A percentile compares a stretch with the other conserved stretches of the same genome.
These are phyloP conservation scores for Amazona vittata DNA, from an alignment of 2,113 vertebrate genomes.

Conservation along the genomic window DNA sequence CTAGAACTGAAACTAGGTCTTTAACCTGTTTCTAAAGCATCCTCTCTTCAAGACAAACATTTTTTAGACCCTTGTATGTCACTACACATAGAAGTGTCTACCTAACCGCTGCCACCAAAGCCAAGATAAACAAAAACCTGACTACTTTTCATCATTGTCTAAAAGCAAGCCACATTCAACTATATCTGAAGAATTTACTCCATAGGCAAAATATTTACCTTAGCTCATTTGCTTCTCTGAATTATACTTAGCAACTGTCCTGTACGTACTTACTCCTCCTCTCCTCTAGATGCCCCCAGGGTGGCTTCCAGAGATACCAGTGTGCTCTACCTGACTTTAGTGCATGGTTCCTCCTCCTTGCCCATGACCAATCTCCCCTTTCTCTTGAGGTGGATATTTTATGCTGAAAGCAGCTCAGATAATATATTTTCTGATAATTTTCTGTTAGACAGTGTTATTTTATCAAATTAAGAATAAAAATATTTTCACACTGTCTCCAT, in stretches of 20 bases:
- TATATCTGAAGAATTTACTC: neutral
- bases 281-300: rapidly evolving
- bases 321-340: neutral
- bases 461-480: neutral
- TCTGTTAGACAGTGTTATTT: neutral
- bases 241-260: neutral
- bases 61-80: neutral
- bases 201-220: neutral
- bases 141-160: neutral
- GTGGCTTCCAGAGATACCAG: neutral
- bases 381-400: neutral
- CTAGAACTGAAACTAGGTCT: neutral
- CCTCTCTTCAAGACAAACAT: neutral
- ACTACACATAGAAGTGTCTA: neutral
- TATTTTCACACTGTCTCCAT: neutral
- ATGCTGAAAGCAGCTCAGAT: neutral
- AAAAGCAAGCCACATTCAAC: neutral
- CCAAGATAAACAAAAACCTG: neutral
- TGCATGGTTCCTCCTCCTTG: neutral
- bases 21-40: neutral
- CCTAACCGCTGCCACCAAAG: neutral
- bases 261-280: neutral
- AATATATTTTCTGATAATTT: neutral
- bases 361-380: rapidly evolving
- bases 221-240: neutral